Conservation (phyloP, 1,140 invertebrate genomes). For the Mya arenaria region DNA sequence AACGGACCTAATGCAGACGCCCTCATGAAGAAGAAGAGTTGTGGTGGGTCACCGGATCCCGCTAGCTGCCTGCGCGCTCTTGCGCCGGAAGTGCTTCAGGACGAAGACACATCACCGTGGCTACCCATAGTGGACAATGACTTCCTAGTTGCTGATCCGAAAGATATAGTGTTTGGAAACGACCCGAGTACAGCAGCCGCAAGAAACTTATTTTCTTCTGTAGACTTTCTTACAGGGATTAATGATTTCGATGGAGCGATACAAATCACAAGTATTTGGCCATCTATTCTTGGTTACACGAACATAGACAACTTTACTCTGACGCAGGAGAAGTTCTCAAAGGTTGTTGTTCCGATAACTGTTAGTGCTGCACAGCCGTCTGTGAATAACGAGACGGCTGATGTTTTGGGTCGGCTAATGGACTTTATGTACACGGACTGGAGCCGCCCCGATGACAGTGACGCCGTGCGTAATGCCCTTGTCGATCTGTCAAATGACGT, state of each 20-base stretch:
- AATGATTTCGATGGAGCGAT: slow-evolving; percentile 37
- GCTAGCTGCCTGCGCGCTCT: not conserved
- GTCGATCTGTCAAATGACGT: slow-evolving; percentile 47
- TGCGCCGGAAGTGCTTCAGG: not conserved
- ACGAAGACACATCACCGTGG: not conserved
- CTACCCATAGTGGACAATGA: slow-evolving; percentile 47
- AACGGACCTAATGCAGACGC: not conserved
- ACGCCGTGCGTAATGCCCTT: slow-evolving; percentile 19
- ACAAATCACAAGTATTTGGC: not conserved
- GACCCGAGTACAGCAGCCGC: not conserved
- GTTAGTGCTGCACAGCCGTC: too few relatives aligned
- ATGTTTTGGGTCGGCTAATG: not conserved
- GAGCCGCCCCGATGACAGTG: slow-evolving; percentile 37
- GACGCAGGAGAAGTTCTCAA: not conserved
- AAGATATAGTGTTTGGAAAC: not conserved
- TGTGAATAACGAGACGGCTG: not conserved
- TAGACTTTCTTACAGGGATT: slow-evolving; percentile 52
- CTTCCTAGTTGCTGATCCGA: slow-evolving; percentile 16
- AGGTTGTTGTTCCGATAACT: not conserved
- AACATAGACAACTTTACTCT: not conserved
- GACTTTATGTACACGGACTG: slow-evolving; percentile 17
- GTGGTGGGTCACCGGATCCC: slow-evolving; percentile 7
- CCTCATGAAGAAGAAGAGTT: not conserved
- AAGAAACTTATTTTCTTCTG: slow-evolving; percentile 28
- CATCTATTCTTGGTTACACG: not conserved